phyloP scores from a whole-genome alignment of 2,797 vertebrate species.

The Sebastes hubbsi region DNA sequence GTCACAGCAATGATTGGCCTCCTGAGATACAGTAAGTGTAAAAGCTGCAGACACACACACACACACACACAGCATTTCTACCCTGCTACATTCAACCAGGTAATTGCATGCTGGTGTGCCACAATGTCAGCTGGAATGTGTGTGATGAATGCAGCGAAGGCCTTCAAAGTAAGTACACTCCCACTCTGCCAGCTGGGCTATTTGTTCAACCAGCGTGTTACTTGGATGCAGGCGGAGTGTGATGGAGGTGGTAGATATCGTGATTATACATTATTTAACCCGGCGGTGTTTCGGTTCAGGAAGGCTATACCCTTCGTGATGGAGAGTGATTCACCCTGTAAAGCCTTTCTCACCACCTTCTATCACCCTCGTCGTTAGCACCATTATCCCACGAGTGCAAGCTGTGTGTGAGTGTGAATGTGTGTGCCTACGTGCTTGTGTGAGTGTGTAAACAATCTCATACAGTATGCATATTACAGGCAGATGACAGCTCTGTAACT shows the following conservation, averaged over 20 bases:
- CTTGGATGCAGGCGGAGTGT: constrained; percentile 65
- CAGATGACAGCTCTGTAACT: neutral
- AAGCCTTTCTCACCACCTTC: constrained; percentile 55
- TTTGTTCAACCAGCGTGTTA: constrained; percentile 70
- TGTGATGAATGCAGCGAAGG: constrained; percentile 68
- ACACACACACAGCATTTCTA: constrained; percentile 7
- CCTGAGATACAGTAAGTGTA: constrained; percentile 1
- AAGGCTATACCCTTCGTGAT: constrained; percentile 29
- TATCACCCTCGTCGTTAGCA: constrained; percentile 36
- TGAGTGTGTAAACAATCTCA: neutral
- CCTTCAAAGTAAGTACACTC: constrained; percentile 72
- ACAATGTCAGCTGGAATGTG: constrained; percentile 58
- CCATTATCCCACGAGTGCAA: constrained; percentile 42
- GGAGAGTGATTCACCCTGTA: constrained; percentile 58
- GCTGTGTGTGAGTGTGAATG: constrained; percentile 1
- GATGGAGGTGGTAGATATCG: constrained; percentile 60
- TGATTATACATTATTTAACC: constrained; percentile 51
- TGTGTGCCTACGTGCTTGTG: neutral
- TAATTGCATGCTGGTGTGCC: constrained; percentile 54
- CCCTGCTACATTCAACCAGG: constrained; percentile 50
- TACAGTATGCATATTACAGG: neutral
- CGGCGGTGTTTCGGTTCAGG: constrained; percentile 30
- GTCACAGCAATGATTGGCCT: constrained; percentile 1
- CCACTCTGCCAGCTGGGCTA: constrained; percentile 72
- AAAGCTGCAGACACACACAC: neutral